Base-by-base conservation (phyloP, 2,797 vertebrate genomes). In the Mormyrops attenuatus region DNA sequence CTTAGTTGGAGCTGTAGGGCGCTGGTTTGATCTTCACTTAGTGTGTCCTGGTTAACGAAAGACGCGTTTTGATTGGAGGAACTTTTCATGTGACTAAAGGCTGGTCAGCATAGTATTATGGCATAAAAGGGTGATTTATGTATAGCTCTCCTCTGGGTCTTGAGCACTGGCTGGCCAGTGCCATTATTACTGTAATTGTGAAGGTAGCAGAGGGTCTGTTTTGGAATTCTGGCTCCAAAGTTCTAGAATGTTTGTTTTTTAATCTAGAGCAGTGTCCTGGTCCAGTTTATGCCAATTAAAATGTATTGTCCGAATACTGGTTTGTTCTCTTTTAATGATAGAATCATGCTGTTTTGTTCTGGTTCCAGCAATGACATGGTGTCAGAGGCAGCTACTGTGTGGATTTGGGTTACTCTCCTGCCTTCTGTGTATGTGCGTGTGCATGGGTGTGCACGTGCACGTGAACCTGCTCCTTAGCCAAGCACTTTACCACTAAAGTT, bases 401-500 rank as follows among this genome's bases (percentile, higher is more conserved):
- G 34, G 15, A 77, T 41, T 20, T 77, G 15, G 15, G 69, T 77
- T 38, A 41, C 34, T 77, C 34, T 38, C 66, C 15, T 41, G 30
- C 69, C 69, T 77, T 15, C 41, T 77, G 34, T 57, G 69, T 55
- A 3, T 60, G n/a, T 88, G 85, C 34, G 13, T 84, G 82, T 63
- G 53, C 5, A 57, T 50, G 38, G 5, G 6, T 50, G 9, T 50
- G 49, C 49, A 11, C 49, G 49, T 49, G 55, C 20, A 60, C 55
- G 91, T 90, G 80, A 1, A 5, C n/a, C 89, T 91, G 85, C 88
- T 92, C 88, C 92, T 89, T 93, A 77, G 47, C 34, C 38, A 80
- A n/a, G 73, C 17, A 80, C 73, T 80, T 44, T 77, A 77, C 69
- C 69, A 41, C 34, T 80, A 80, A 80, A 44, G 73, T 80, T 44